Base-by-base conservation (phyloP, 1,140 invertebrate genomes). In the Calephelis nemesis region DNA sequence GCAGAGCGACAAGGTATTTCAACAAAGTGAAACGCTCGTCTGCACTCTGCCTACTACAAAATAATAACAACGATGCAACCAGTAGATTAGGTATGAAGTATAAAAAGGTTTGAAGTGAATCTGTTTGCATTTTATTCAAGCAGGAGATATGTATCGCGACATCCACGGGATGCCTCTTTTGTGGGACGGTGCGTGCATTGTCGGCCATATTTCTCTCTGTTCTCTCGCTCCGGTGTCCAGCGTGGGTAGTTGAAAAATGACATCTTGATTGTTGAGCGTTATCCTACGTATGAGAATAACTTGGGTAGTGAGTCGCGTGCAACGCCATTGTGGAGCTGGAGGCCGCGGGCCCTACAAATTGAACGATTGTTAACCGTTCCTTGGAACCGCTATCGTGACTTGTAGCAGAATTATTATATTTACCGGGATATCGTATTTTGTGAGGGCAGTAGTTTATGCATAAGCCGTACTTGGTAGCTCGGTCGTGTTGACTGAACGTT, bases 201-300 rank as follows among this genome's bases (percentile, higher is more conserved):
- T 87, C 84, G 83, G 82, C 88, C 83, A 88, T 91, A 91, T 84
- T 88, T 91, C 86, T 89, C 76, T 74, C 73, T 78, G 81, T 83
- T 81, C 79, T 67, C 72, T 75, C 74, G 76, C 74, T 74, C 73
- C 79, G 75, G 74, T 80, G 85, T 84, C 78, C 79, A 67, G 84
- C 82, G 88, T 91, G 88, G 88, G 88, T 88, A 89, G 88, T 90
- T 90, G 86, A 91, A 89, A 91, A 88, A 91, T 91, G 88, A 91
- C 88, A 91, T 91, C 88, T 91, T 90, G 87, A 88, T 91, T 91
- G 88, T 91, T 90, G 79, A 82, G 82, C 85, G 87, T 88, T 89
- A 89, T 90, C 81, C 87, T 83, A 86, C 79, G 86, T 84, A 87
- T 85, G 85, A 88, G 83, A 87, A 88, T 83, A 82, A 75, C 74